Conservation (phyloP, 92 coral and sea anemone species). For the Epizoanthus stellaris region DNA sequence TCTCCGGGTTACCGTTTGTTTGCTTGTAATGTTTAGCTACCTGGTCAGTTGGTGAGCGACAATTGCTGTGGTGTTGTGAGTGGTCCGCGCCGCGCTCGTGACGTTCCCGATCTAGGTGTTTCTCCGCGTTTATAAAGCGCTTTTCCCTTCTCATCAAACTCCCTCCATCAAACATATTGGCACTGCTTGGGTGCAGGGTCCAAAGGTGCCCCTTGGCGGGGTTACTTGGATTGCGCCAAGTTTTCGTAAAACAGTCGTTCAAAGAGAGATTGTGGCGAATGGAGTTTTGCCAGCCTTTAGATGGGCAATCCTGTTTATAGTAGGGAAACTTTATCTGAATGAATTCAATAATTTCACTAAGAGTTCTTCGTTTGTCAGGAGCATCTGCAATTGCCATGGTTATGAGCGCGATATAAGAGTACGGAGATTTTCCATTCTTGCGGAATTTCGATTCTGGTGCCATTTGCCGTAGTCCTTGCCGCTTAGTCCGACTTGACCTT, state of each 20-base stretch:
- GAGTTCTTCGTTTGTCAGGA: conserved; percentile 73
- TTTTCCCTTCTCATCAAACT: conserved; percentile 87
- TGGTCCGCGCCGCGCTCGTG: too few relatives aligned
- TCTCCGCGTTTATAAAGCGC: conserved; percentile 60
- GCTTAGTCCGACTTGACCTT: background rate
- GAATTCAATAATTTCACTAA: conserved; percentile 81
- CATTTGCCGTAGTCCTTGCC: background rate
- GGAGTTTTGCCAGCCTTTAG: conserved; percentile 93
- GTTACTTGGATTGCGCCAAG: conserved; percentile 72
- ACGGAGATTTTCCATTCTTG: conserved; percentile 88
- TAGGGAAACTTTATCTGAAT: conserved; percentile 74
- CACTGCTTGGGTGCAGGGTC: conserved; percentile 83
- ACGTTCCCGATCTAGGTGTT: background rate
- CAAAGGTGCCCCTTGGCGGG: conserved; percentile 88
- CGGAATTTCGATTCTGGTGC: conserved; percentile 18
- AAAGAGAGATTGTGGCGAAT: conserved; percentile 93
- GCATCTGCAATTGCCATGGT: conserved; percentile 86
- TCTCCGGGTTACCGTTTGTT: background rate
- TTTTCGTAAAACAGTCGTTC: conserved; percentile 93
- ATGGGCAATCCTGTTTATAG: conserved; percentile 72
- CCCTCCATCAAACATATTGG: conserved; percentile 90
- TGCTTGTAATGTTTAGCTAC: background rate
- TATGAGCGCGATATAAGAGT: conserved; percentile 88
- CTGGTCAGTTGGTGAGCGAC: too few relatives aligned
- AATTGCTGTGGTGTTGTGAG: too few relatives aligned